Evolutionary conservation across 2,888 invertebrate genomes (phyloP), one percentile per base, ranked within the genome.

Genomic region (Hypercompe scribonia): DNA sequence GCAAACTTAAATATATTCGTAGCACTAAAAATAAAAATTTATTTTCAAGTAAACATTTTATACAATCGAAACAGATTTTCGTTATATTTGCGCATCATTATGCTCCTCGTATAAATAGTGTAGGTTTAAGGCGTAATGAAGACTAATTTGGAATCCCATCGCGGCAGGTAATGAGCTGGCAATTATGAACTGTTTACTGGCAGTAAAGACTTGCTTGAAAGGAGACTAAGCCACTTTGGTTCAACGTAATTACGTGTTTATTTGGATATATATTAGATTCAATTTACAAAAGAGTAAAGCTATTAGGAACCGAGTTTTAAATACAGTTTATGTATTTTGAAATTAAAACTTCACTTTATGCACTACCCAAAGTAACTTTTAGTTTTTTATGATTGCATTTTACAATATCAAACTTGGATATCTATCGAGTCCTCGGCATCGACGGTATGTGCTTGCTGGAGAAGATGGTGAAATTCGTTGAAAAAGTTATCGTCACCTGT

Each of bases 61-160:
- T 31, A 64, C 33, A 72, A 65, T 24, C 21, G 3, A 46, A n/a
- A 74, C 65, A 81, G 70, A 33, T 54, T 54, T 36, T n/a, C 68
- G 7, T 21, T 31, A 61, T 68, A 84, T 84, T 75, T 77, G 68
- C 78, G 65, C 73, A 33, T 34, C 70, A 67, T 79, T 78, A 78
- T 64, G 54, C 50, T 33, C 33, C 24, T n/a, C 54, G 67, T 67
- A 73, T 76, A 84, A 82, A 84, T 83, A 83, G 83, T 82, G 72
- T 68, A 74, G 68, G 70, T 71, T 78, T 77, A 80, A 79, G 81
- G 69, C 69, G 70, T 80, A 78, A 76, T 63, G 76, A 73, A 66
- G 58, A 71, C 61, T 75, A 81, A 81, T 83, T 84, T 76, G 77
- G 71, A 71, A 70, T 76, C 78, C 83, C 77, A 72, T 74, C 50